Conservation (phyloP, 2,797 vertebrate species). For the Eidolon dupreanum region DNA sequence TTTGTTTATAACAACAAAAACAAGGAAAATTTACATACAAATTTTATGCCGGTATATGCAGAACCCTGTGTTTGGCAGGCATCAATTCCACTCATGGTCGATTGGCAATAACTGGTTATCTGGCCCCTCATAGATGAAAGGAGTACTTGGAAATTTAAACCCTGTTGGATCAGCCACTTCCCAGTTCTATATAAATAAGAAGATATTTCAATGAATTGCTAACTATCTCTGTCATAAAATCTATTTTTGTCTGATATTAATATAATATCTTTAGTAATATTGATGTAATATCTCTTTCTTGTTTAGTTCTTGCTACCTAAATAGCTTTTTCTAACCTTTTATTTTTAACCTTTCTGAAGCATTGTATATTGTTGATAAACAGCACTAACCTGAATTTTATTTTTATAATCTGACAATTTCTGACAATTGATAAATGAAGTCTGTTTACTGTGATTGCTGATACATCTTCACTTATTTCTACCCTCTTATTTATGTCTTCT, state of each 20-base stretch:
- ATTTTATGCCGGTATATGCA: not conserved
- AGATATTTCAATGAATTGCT: not conserved
- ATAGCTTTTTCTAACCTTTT: constrained; percentile 1
- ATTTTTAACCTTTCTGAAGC: constrained; percentile 3
- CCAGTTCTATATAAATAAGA: not conserved
- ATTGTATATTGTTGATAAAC: not conserved
- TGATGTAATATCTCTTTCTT: too few species aligned
- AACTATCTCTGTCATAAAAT: not conserved
- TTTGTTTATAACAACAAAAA: constrained; percentile 25
- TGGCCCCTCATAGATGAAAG: not conserved
- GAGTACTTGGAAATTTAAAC: not conserved
- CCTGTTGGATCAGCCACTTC: not conserved
- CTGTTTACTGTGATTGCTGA: not conserved
- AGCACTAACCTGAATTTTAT: not conserved
- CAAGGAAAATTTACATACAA: not conserved
- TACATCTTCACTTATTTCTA: not conserved
- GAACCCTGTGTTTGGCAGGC: not conserved
- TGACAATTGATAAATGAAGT: not conserved
- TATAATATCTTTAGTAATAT: too few species aligned
- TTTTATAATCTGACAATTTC: not conserved
- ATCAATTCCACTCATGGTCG: not conserved
- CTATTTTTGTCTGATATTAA: constrained; percentile 5
- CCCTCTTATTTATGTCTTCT: constrained; percentile 8
- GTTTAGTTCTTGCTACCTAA: not conserved
- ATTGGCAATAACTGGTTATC: not conserved